Evolutionary conservation across 35 echinoderm and acorn worm species (phyloP), one percentile per base, ranked within the genome.

Genomic region (Stichopus chloronotus): DNA sequence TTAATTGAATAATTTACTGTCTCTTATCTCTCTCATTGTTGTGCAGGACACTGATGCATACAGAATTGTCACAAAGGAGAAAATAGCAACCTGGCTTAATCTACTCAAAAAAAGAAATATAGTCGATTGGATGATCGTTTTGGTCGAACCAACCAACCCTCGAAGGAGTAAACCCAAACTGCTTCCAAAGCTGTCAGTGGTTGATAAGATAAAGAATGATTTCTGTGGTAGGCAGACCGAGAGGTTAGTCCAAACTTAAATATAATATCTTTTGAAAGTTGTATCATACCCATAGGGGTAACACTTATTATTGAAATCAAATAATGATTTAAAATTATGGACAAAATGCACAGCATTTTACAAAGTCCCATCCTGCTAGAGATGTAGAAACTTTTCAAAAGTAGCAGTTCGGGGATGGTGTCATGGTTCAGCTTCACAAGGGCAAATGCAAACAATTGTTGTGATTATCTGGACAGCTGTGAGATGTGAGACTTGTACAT

Each of bases 161-260:
- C 93, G 95, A 87, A 78, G 95, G 91, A 94, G 94, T 69, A 99
- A 99, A 61, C 76, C 95, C 24, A 99, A 96, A 87, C 65, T 99
- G 11, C 82, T 99, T 78, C 97, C 95, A 56, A 86, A 95, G 78
- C 91, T 93, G 0, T 99, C 97, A 6, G 97, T 98, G 6, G 57
- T 96, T 58, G 97, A 99, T 78, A 99, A 96, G 63, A 99, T 99
- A 10, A 96, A 78, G 58, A 99, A 88, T 95, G 97, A 99, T 53
- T 99, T 99, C 71, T 99, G 97, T 87, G 94, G 97, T 52, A 93
- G 94, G 84, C 97, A 99, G 63, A 86, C 90, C 11, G 97, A 99
- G 25, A 99, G 95, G 97, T 94, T 4, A 20, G 86, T 88, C 52
- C 59, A 74, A 7, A 43, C 30, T 43, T 43, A 43, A 3, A 43